phyloP scores from a whole-genome alignment of 2,797 vertebrate genomes.

The Hozukius guyotensis region DNA sequence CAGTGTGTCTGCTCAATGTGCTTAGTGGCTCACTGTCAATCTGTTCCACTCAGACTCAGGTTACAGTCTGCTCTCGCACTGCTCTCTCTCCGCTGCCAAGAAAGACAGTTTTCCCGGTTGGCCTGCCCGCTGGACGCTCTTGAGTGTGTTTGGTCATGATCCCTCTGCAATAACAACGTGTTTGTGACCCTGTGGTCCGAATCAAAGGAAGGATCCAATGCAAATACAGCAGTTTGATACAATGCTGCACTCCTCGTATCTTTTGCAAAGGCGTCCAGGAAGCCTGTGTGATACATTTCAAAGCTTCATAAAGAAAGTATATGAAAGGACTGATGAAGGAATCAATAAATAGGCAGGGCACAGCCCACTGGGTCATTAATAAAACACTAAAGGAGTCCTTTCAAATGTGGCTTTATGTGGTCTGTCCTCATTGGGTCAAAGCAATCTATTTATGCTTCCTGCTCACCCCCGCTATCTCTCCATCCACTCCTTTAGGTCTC shows the following conservation, averaged over 20 bases:
- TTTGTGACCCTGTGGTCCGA: slow-evolving; percentile 22
- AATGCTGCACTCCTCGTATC: neutral
- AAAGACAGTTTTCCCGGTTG: slow-evolving; percentile 17
- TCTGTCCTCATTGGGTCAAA: slow-evolving; percentile 72
- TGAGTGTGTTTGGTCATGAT: slow-evolving; percentile 11
- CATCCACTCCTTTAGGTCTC: slow-evolving; percentile 67
- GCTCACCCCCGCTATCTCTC: slow-evolving; percentile 61
- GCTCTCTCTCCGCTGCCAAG: slow-evolving; percentile 3
- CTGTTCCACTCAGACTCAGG: slow-evolving; percentile 64
- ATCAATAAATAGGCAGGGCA: slow-evolving; percentile 56
- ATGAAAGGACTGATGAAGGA: slow-evolving; percentile 44
- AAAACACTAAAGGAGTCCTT: slow-evolving; percentile 78
- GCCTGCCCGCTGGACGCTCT: neutral
- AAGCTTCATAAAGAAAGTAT: slow-evolving; percentile 27
- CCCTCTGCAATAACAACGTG: slow-evolving; percentile 23
- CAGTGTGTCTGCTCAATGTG: slow-evolving; percentile 64
- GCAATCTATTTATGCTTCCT: slow-evolving; percentile 69
- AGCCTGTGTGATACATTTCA: neutral
- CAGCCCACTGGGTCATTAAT: slow-evolving; percentile 69
- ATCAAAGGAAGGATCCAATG: slow-evolving; percentile 51
- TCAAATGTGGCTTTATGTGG: slow-evolving; percentile 64
- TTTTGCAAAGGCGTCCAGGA: slow-evolving; percentile 18
- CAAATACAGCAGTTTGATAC: slow-evolving; percentile 36
- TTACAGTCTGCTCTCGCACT: slow-evolving; percentile 45
- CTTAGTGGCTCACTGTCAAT: slow-evolving; percentile 64